These are phyloP conservation scores for Isichthys henryi DNA, from an alignment of 2,113 vertebrate genomes.

Conservation along the genomic window DNA sequence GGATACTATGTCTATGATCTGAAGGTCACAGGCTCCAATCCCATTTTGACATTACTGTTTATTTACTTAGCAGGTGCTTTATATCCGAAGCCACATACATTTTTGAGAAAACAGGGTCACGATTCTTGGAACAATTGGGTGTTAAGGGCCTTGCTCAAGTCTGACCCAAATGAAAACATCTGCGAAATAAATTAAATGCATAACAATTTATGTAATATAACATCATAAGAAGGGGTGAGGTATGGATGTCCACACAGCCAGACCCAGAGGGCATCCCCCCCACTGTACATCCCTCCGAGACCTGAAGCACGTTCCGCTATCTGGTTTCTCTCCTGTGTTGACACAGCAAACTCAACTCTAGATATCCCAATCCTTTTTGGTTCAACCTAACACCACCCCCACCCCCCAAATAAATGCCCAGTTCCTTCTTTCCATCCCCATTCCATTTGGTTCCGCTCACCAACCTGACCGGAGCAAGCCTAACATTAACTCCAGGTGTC, in stretches of 20 bases:
- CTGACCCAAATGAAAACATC: neutral
- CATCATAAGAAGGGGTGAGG: neutral
- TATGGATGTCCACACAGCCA: neutral
- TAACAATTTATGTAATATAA: neutral
- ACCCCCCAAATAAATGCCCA: neutral
- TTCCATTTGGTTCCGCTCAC: neutral
- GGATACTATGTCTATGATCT: neutral
- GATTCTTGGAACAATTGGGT: neutral
- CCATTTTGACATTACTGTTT: neutral
- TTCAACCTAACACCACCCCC: neutral
- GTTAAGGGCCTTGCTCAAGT: neutral
- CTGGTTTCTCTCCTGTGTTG: neutral
- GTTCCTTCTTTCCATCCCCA: neutral
- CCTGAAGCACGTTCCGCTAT: neutral
- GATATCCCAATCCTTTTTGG: neutral
- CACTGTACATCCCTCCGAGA: neutral
- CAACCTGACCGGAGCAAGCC: neutral
- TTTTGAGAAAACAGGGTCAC: neutral
- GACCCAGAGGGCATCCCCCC: neutral
- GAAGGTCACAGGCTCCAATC: neutral
- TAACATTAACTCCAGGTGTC: neutral
- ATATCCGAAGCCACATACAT: neutral
- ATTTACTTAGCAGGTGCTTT: neutral
- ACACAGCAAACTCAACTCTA: neutral
- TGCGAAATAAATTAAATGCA: neutral